Conservation (phyloP, 2,797 vertebrate genomes). For the Amphiprion clarkii region DNA sequence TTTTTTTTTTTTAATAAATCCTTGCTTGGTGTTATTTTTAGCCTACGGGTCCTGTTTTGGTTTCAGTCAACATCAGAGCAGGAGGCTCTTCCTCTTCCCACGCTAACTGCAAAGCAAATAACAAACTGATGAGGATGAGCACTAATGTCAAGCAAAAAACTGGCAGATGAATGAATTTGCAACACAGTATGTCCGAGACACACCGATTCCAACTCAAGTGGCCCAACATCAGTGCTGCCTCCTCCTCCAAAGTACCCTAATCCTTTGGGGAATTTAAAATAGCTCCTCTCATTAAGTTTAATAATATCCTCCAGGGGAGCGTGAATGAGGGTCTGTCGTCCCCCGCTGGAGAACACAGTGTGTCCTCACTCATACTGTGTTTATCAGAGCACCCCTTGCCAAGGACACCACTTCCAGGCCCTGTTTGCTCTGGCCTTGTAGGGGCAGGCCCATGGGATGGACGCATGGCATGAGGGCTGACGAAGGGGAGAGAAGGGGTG, state of each 20-base stretch:
- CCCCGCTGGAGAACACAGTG: constrained; percentile 61
- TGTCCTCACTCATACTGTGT: constrained; percentile 67
- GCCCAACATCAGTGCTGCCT: constrained; percentile 25
- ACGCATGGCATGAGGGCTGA: constrained; percentile 37
- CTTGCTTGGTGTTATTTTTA: constrained; percentile 59
- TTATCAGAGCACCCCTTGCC: constrained; percentile 67
- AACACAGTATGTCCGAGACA: background rate
- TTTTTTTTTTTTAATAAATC: constrained; percentile 41
- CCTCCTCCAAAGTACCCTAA: constrained; percentile 41
- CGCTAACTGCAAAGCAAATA: constrained; percentile 1
- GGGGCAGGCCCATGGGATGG: constrained; percentile 66
- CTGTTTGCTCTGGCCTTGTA: constrained; percentile 78
- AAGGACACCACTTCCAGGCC: constrained; percentile 76
- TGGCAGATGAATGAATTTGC: background rate
- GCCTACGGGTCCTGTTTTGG: constrained; percentile 54
- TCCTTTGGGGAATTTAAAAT: constrained; percentile 70
- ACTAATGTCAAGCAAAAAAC: background rate
- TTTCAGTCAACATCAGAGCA: constrained; percentile 43
- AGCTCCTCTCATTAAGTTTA: constrained; percentile 62
- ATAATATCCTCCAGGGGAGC: constrained; percentile 62
- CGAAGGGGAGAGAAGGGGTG: constrained; percentile 19
- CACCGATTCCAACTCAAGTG: background rate
- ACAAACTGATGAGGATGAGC: background rate
- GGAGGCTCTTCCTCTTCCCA: constrained; percentile 50
- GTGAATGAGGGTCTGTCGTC: constrained; percentile 31